Conservation (phyloP, 2,797 vertebrate genomes). For the Sebastes trivittatus region DNA sequence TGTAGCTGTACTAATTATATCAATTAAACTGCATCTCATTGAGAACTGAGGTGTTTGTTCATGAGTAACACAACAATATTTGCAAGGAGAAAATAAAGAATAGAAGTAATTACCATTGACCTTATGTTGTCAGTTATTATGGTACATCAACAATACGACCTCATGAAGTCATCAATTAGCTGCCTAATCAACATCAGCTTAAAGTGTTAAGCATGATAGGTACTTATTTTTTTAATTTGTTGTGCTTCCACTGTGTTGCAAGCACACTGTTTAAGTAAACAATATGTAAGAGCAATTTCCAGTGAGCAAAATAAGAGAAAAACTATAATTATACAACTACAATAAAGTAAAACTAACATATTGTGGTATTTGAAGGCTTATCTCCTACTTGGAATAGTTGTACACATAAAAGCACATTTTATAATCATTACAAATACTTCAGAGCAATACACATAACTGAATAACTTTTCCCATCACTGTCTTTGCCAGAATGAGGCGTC, state of each 20-base stretch:
- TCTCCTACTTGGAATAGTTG: background rate
- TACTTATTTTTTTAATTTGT: background rate
- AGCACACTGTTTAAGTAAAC: background rate
- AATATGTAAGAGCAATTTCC: background rate
- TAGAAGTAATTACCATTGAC: background rate
- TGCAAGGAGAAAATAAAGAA: conserved; percentile 14
- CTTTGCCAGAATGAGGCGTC: background rate
- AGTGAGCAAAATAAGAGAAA: background rate
- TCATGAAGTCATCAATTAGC: background rate
- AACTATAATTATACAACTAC: background rate
- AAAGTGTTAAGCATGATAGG: background rate
- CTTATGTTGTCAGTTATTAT: background rate
- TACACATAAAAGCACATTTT: background rate
- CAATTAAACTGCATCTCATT: conserved; percentile 5
- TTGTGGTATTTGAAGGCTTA: background rate
- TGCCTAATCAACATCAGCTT: background rate
- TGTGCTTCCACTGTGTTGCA: background rate
- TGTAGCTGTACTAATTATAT: conserved; percentile 16
- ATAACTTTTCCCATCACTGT: background rate
- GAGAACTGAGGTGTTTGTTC: background rate
- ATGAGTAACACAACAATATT: background rate
- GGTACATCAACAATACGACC: background rate
- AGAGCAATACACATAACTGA: background rate
- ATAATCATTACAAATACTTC: background rate
- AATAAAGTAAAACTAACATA: background rate